Conservation (phyloP, 2,888 invertebrate species). For the Hoplodrina blanda region DNA sequence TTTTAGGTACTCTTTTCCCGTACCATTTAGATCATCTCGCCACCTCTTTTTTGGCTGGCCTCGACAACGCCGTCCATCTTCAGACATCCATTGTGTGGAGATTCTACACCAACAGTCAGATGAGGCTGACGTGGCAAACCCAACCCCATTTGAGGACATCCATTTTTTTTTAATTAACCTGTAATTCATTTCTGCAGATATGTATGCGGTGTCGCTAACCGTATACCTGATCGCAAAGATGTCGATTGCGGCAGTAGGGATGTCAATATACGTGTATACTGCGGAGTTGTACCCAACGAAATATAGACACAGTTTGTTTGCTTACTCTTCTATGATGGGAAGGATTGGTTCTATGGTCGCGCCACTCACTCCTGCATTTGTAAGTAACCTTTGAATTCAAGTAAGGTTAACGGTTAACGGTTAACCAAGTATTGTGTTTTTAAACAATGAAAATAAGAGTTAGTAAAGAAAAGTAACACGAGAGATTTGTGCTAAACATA, state of each 20-base stretch:
- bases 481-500: not conserved
- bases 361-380: constrained; percentile 91
- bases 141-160: too few species aligned
- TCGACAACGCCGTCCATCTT: too few species aligned
- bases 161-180: not conserved
- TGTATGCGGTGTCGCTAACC: constrained; percentile 76
- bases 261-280: constrained; percentile 90
- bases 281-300: constrained; percentile 92
- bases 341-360: constrained; percentile 91
- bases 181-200: constrained; percentile 42
- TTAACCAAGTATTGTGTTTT: not conserved
- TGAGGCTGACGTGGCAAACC: too few species aligned
- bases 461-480: not conserved
- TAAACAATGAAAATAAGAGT: not conserved
- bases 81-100: too few species aligned
- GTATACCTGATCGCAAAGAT: constrained; percentile 91
- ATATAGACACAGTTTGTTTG: constrained; percentile 90
- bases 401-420: not conserved
- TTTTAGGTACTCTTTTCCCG: too few species aligned
- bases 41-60: too few species aligned
- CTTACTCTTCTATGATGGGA: constrained; percentile 91
- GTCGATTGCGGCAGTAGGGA: constrained; percentile 90
- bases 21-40: too few species aligned
- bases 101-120: too few species aligned
- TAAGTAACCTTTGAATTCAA: constrained; percentile 69